A percentile compares a stretch with the other conserved stretches of the same genome.
Evolutionary conservation across 2,888 invertebrate species (phyloP).

Genomic region (Cartodere bifasciata): DNA sequence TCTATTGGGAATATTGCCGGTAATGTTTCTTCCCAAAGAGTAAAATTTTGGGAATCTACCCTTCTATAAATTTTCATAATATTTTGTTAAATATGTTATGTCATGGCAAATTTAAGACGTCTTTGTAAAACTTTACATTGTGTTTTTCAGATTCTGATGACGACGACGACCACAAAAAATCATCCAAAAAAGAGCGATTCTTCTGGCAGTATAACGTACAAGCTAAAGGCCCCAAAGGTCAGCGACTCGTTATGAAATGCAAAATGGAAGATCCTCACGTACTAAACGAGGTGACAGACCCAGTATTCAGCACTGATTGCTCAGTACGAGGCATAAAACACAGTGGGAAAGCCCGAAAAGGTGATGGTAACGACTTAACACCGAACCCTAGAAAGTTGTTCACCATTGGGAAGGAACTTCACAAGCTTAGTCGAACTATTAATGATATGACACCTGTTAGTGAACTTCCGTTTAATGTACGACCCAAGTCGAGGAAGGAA

Average conservation of each 20-base stretch:
- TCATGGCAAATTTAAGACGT: no score
- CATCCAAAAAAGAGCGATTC: slow-evolving; percentile 65
- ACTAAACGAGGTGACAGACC: slow-evolving; percentile 83
- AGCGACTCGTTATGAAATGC: slow-evolving; percentile 70
- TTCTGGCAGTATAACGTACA: slow-evolving; percentile 99
- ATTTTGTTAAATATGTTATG: no score
- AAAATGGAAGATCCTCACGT: slow-evolving; percentile 86
- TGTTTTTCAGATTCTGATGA: slow-evolving; percentile 59
- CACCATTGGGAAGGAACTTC: slow-evolving; percentile 83
- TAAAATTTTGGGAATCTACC: no score
- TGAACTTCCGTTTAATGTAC: slow-evolving; percentile 77
- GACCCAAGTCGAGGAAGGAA: slow-evolving; percentile 90
- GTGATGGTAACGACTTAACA: slow-evolving; percentile 94
- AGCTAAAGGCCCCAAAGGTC: slow-evolving; percentile 94
- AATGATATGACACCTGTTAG: slow-evolving; percentile 94
- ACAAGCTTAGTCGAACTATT: slow-evolving; percentile 80
- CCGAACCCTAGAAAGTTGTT: slow-evolving; percentile 88
- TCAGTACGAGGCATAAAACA: slow-evolving; percentile 82
- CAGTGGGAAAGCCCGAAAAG: slow-evolving; percentile 79
- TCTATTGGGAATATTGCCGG: no score
- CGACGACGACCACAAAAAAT: slow-evolving; percentile 41
- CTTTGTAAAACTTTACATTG: no score
- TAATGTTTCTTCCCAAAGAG: no score
- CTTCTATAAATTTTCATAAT: no score
- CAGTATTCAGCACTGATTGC: slow-evolving; percentile 89